Percentiles rank a stretch among this genome's conserved stretches.
These are phyloP conservation scores for Gila robusta DNA, from an alignment of 2,797 vertebrate species.

Conservation along the genomic window DNA sequence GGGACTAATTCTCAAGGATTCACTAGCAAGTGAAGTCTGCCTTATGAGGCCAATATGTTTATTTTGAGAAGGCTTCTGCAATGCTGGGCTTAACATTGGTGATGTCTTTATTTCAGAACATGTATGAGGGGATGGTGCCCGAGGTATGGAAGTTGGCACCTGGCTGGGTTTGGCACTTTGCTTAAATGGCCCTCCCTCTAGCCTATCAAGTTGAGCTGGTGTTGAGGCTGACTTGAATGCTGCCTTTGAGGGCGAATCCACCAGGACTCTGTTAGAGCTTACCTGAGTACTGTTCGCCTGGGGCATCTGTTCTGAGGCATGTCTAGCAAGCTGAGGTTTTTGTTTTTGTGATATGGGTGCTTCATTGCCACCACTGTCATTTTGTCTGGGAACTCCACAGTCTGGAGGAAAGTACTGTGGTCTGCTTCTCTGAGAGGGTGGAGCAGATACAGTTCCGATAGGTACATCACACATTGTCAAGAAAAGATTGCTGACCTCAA, in stretches of 20 bases:
- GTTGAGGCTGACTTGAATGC: conserved; percentile 5
- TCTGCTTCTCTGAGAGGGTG: conserved; percentile 39
- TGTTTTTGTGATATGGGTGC: conserved; percentile 26
- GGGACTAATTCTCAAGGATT: conserved; percentile 22
- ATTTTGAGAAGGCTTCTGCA: conserved; percentile 16
- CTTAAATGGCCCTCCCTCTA: neutral
- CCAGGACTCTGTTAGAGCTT: conserved; percentile 72
- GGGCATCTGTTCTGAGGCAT: conserved; percentile 27
- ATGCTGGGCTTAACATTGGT: conserved; percentile 1
- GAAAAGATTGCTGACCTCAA: conserved; percentile 27
- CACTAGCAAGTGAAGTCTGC: conserved; percentile 40
- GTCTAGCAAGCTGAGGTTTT: conserved; percentile 39
- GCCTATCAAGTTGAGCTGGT: conserved; percentile 60
- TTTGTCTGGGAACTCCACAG: conserved; percentile 49
- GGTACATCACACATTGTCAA: conserved; percentile 40
- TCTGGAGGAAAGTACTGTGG: conserved; percentile 58
- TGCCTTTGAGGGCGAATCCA: conserved; percentile 62
- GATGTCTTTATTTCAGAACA: conserved; percentile 34
- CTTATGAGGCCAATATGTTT: conserved; percentile 27
- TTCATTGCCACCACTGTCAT: conserved; percentile 29
- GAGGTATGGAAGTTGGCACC: neutral
- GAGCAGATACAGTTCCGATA: conserved; percentile 49
- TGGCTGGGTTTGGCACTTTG: conserved; percentile 18
- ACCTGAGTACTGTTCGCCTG: conserved; percentile 39
- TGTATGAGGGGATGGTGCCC: conserved; percentile 41